Evolutionary conservation across 1,140 invertebrate genomes (phyloP).

Genomic region (Polypedilum vanderplanki): DNA sequence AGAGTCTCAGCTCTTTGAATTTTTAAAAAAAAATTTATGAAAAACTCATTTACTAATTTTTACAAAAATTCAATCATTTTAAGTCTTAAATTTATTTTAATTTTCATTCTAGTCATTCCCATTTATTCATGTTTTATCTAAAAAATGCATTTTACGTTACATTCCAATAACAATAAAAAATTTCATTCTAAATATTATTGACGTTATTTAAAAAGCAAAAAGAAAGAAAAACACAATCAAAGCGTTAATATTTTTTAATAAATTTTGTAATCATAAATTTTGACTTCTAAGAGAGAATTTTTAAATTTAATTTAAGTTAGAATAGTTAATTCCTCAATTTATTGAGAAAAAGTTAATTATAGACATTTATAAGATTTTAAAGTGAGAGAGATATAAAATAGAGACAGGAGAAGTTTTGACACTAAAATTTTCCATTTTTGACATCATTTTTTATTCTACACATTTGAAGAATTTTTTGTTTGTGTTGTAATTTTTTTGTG

Average conservation of each 20-base stretch:
- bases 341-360: background rate
- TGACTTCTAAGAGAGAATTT: background rate
- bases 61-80: no score
- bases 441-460: constrained; percentile 4
- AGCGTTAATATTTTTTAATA: background rate
- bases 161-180: no score
- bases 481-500: background rate
- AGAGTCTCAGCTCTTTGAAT: no score
- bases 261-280: background rate
- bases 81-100: no score
- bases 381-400: background rate
- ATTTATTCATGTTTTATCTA: no score
- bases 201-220: background rate
- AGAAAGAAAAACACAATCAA: constrained; percentile 19
- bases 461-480: background rate
- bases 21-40: no score
- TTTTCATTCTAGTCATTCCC: no score
- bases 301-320: background rate
- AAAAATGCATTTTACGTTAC: no score
- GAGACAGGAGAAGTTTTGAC: background rate
- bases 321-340: background rate
- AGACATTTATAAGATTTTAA: background rate
- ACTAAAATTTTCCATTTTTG: no score
- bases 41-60: no score
- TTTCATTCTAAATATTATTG: no score